Percentiles rank a stretch among this genome's conserved stretches.
phyloP scores from a whole-genome alignment of 2,797 vertebrate species.

The Euthynnus affinis region DNA sequence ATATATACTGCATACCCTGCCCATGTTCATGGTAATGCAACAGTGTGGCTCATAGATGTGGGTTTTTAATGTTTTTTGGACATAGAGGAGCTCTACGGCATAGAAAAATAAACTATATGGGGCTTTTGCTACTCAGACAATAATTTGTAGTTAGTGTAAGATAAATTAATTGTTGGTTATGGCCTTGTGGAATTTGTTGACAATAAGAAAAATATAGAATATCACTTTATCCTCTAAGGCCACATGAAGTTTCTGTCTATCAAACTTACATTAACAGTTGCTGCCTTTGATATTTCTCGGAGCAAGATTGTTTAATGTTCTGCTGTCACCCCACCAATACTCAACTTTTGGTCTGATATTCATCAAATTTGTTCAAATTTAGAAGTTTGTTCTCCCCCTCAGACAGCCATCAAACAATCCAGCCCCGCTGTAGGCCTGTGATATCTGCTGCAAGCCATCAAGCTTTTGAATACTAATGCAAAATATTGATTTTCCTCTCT shows the following conservation, averaged over 20 bases:
- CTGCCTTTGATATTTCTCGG: slow-evolving; percentile 29
- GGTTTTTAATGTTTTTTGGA: not conserved
- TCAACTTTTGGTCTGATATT: slow-evolving; percentile 45
- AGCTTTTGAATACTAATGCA: slow-evolving; percentile 86
- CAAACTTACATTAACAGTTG: slow-evolving; percentile 4
- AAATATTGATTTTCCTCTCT: slow-evolving; percentile 81
- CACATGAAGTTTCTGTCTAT: slow-evolving; percentile 8
- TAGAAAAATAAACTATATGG: not conserved
- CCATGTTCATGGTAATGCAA: not conserved
- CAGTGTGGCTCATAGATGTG: not conserved
- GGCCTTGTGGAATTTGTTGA: not conserved
- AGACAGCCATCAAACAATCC: slow-evolving; percentile 62
- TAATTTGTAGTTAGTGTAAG: not conserved
- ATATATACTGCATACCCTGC: not conserved
- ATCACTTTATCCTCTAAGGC: not conserved
- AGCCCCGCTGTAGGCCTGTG: slow-evolving; percentile 57
- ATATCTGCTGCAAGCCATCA: slow-evolving; percentile 78
- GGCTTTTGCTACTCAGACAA: not conserved
- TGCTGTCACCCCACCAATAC: slow-evolving; percentile 16
- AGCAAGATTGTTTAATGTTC: slow-evolving; percentile 25
- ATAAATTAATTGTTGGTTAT: not conserved
- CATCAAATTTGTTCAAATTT: slow-evolving; percentile 60
- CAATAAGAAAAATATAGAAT: not conserved
- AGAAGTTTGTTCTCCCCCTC: slow-evolving; percentile 42
- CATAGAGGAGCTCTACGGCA: not conserved